These are phyloP conservation scores for Zaprionus obscuricornis DNA, from an alignment of 2,888 invertebrate species.

Conservation along the genomic window DNA sequence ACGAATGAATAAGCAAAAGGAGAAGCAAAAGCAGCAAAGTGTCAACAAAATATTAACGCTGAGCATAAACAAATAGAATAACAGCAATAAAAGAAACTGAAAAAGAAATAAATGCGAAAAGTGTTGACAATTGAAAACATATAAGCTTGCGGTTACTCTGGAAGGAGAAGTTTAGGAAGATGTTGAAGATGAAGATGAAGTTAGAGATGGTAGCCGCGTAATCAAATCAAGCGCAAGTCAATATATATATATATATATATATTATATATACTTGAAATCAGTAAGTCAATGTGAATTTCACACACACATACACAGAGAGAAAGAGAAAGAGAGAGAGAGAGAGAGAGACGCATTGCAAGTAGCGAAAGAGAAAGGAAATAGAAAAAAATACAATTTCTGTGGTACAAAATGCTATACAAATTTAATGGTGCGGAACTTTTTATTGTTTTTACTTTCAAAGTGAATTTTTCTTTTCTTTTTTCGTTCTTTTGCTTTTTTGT, in stretches of 20 bases:
- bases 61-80: slow-evolving; percentile 9
- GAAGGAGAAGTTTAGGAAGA: not conserved
- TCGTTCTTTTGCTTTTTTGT: slow-evolving; percentile 28
- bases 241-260: slow-evolving; percentile 40
- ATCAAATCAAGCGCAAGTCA: slow-evolving; percentile 33
- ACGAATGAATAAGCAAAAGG: too few species aligned
- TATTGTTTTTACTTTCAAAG: slow-evolving; percentile 62
- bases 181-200: not conserved
- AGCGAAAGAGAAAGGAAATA: slow-evolving; percentile 28
- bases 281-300: slow-evolving; percentile 38
- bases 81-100: slow-evolving; percentile 20
- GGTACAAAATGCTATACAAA: slow-evolving; percentile 57
- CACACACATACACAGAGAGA: slow-evolving; percentile 10
- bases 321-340: too few species aligned
- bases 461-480: slow-evolving; percentile 20
- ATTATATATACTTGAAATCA: too few species aligned
- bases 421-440: slow-evolving; percentile 75
- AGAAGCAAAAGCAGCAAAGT: slow-evolving; percentile 47
- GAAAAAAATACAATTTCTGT: slow-evolving; percentile 47
- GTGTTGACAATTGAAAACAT: slow-evolving; percentile 29
- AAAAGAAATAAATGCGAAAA: slow-evolving; percentile 30
- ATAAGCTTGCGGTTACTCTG: slow-evolving; percentile 15
- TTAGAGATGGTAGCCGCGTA: slow-evolving; percentile 6
- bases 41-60: slow-evolving; percentile 56
- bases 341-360: not conserved